Evolutionary conservation across 2,113 vertebrate genomes (phyloP).

Genomic region (Motacilla alba): DNA sequence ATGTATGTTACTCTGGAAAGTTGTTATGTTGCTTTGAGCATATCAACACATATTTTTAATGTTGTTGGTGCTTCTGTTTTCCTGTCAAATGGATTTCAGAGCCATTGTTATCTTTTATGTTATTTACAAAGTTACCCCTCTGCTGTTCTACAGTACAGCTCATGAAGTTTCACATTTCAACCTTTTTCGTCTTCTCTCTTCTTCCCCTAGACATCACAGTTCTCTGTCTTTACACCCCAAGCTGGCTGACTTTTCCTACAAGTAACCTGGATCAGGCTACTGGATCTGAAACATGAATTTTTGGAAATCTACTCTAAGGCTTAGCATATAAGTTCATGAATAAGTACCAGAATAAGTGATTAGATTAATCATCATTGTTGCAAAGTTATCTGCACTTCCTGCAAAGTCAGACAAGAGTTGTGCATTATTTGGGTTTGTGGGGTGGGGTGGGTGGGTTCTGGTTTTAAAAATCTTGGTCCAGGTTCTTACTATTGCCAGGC

Average conservation of each 20-base stretch:
- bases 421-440: background rate
- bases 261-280: background rate
- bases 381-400: background rate
- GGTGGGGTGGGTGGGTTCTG: background rate
- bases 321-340: background rate
- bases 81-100: constrained; percentile 17
- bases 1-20: constrained; percentile 29
- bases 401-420: background rate
- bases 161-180: background rate
- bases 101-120: constrained; percentile 10
- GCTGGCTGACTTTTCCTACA: background rate
- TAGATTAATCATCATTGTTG: background rate
- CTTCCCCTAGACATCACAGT: background rate
- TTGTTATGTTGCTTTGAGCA: constrained; percentile 37
- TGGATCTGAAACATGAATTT: background rate
- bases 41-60: constrained; percentile 40
- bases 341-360: background rate
- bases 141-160: background rate
- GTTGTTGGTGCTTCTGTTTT: constrained; percentile 1
- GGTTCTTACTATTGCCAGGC: background rate
- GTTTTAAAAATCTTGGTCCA: background rate
- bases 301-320: background rate
- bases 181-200: background rate
- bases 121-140: background rate
- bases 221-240: background rate